Percentiles rank a stretch among this genome's conserved stretches.
These are phyloP conservation scores for Scolanthus callimorphus DNA, from an alignment of 92 coral and sea anemone genomes.

Conservation along the genomic window DNA sequence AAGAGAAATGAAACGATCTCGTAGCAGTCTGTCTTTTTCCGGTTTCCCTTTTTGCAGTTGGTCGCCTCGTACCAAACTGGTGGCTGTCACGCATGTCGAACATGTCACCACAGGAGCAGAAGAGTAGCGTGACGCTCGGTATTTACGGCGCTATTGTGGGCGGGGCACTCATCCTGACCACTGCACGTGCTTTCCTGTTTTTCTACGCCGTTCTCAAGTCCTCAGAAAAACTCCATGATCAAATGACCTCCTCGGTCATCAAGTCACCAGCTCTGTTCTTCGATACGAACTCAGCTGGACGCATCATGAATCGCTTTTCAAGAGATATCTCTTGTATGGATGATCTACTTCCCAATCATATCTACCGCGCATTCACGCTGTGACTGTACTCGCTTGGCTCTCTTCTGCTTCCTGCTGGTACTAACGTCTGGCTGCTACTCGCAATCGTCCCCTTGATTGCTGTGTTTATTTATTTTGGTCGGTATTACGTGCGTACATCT, in stretches of 20 bases:
- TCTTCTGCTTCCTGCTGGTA: neutral
- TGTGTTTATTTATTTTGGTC: neutral
- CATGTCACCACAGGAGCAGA: slow-evolving; percentile 8
- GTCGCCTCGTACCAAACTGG: slow-evolving; percentile 14
- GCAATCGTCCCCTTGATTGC: slow-evolving; percentile 7
- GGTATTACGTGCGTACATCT: slow-evolving; percentile 42
- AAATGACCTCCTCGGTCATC: slow-evolving; percentile 31
- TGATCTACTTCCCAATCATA: slow-evolving; percentile 1
- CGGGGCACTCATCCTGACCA: slow-evolving; percentile 11
- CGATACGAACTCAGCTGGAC: slow-evolving; percentile 44
- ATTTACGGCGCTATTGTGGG: slow-evolving; percentile 44
- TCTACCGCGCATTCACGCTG: neutral
- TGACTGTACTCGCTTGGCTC: neutral
- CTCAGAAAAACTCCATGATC: slow-evolving; percentile 35
- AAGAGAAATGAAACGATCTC: too few relatives aligned
- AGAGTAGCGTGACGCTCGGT: slow-evolving; percentile 14
- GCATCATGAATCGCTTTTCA: slow-evolving; percentile 16
- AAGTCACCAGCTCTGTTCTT: slow-evolving; percentile 40
- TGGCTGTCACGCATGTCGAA: slow-evolving; percentile 12
- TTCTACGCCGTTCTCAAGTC: slow-evolving; percentile 21
- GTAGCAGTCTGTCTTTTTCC: too few relatives aligned
- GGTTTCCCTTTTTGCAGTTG: slow-evolving; percentile 1
- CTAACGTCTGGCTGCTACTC: slow-evolving; percentile 5
- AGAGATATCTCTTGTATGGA: slow-evolving; percentile 11
- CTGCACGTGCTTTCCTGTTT: slow-evolving; percentile 8